Conservation (phyloP, 2,113 vertebrate genomes). For the Malurus cyaneus region DNA sequence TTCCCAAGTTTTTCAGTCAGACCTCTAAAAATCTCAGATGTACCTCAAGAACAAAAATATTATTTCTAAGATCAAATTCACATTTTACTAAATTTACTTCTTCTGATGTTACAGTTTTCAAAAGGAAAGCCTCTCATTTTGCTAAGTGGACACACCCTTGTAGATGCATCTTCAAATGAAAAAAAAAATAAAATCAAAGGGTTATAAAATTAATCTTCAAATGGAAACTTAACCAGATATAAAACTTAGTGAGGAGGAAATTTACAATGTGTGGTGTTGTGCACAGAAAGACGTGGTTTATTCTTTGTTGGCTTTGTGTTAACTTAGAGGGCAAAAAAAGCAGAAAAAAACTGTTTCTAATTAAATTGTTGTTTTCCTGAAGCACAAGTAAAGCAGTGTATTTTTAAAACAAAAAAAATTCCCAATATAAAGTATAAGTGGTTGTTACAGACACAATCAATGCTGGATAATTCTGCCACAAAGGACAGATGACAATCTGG, state of each 20-base stretch:
- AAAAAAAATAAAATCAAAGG: not conserved
- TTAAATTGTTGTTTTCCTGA: not conserved
- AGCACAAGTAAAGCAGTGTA: not conserved
- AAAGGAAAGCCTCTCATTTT: not conserved
- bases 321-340: accelerated
- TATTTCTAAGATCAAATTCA: not conserved
- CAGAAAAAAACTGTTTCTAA: not conserved
- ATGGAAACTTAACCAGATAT: not conserved
- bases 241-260: not conserved
- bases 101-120: not conserved
- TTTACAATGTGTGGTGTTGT: accelerated
- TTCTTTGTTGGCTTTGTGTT: not conserved
- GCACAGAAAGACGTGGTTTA: not conserved
- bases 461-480: not conserved
- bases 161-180: not conserved
- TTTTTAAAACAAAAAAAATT: not conserved
- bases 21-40: not conserved
- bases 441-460: not conserved
- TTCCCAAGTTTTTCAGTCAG: not conserved
- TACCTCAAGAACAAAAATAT: not conserved
- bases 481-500: not conserved
- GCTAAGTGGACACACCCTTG: not conserved
- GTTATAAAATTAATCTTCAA: not conserved
- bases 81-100: not conserved
- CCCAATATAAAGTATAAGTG: not conserved